phyloP scores from a whole-genome alignment of 2,113 vertebrate genomes.

The Scomber japonicus region DNA sequence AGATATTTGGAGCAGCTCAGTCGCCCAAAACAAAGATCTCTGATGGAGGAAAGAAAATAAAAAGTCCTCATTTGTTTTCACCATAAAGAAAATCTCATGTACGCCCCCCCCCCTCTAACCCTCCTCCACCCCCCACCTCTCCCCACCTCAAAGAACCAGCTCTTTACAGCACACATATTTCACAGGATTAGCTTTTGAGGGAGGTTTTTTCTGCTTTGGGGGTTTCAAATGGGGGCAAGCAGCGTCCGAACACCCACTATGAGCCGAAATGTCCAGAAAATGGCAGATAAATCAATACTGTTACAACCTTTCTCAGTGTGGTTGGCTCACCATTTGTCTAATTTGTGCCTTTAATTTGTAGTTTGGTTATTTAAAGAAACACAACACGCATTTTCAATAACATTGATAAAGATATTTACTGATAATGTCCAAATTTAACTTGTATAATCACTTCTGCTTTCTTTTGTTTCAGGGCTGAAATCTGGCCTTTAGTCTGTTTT shows the following conservation, averaged over 20 bases:
- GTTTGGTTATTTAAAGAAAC: too few species aligned
- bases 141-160: not conserved
- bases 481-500: too few species aligned
- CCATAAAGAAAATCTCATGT: conserved; percentile 25
- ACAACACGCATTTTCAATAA: too few species aligned
- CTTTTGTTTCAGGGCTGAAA: too few species aligned
- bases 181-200: conserved; percentile 64
- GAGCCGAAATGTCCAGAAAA: conserved; percentile 1
- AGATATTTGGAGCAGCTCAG: conserved; percentile 94
- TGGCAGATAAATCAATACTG: not conserved
- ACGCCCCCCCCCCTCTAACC: not conserved
- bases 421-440: too few species aligned
- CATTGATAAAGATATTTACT: too few species aligned
- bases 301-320: not conserved
- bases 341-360: too few species aligned
- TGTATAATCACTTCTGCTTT: too few species aligned
- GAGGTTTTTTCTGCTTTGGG: conserved; percentile 26
- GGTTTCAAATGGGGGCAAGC: conserved; percentile 13
- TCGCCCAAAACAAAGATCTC: conserved; percentile 94
- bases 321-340: too few species aligned
- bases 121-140: not conserved
- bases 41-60: conserved; percentile 72
- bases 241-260: conserved; percentile 41
- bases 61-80: not conserved
- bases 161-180: conserved; percentile 60